Conservation (phyloP, 2,797 vertebrate species). For the Tympanoctomys barrerae region DNA sequence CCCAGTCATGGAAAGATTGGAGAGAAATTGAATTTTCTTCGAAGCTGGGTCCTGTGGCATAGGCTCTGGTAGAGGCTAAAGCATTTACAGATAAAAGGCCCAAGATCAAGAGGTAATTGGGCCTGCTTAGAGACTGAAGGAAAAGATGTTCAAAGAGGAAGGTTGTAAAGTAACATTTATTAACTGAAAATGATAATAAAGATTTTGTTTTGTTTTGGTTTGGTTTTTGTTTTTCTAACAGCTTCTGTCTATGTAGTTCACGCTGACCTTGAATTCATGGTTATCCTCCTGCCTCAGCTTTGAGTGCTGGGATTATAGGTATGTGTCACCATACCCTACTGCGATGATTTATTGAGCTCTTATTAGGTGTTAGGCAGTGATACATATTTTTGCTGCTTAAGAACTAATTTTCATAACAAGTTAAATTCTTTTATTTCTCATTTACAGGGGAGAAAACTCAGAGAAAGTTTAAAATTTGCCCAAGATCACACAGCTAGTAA, state of each 20-base stretch:
- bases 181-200: slow-evolving; percentile 20
- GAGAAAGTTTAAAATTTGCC: background rate
- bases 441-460: slow-evolving; percentile 25
- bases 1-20: background rate
- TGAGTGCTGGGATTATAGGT: background rate
- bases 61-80: background rate
- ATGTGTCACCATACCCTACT: background rate
- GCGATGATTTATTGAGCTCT: background rate
- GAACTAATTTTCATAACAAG: slow-evolving; percentile 11
- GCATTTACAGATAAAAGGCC: background rate
- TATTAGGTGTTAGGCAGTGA: background rate
- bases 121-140: background rate
- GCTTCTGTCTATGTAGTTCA: background rate
- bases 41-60: background rate
- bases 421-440: background rate
- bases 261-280: background rate
- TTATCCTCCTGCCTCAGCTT: background rate
- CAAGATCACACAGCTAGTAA: background rate
- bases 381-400: slow-evolving; percentile 6
- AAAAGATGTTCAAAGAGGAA: background rate
- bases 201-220: background rate
- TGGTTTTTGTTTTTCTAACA: background rate
- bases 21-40: background rate
- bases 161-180: background rate
- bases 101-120: background rate